Evolutionary conservation across 2,113 vertebrate species (phyloP), one percentile per base, ranked within the genome.

Genomic region (Gulo gulo): DNA sequence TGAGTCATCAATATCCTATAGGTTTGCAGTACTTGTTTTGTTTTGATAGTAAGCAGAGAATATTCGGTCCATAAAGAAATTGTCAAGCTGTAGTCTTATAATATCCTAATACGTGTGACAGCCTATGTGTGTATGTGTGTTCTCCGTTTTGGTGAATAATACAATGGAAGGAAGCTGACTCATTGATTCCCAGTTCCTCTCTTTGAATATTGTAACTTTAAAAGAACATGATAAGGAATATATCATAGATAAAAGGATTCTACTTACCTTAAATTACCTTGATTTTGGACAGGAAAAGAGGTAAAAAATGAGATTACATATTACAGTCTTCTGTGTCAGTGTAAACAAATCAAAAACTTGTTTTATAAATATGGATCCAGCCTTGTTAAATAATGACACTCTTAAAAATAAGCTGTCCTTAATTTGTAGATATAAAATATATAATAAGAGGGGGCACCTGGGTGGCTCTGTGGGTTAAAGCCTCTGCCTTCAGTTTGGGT

Each of bases 351-450:
- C 21, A 67, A 84, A 14, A 13, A 34, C n/a, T 95, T 93, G 24
- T 76, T 88, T 96, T 34, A 36, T 80, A 47, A 5, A 57, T 45
- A 50, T 21, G 34, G 85, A 94, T 81, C 74, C 18, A 85, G 36
- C 42, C 50, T 88, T 92, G 15, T 76, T 94, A 90, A 95, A n/a
- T 50, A 94, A n/a, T 39, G 5, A 91, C 50, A 59, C 47, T 69
- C 3, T 76, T 76, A 50, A 95, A 94, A 83, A 87, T 47, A 91
- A 94, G 45, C 59, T 84, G 11, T 3, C 18, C 34, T 79, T 88
- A 86, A 61, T 93, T 73, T 95, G 3, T 94, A 91, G 52, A 67
- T 86, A 39, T 59, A 95, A 96, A 91, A 61, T 47, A 92, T 39
- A 8, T 73, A 91, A 45, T 42, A 73, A 52, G 31, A 74, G 55